Evolutionary conservation across 2,113 vertebrate species (phyloP).

Genomic region (Eolophus roseicapilla): DNA sequence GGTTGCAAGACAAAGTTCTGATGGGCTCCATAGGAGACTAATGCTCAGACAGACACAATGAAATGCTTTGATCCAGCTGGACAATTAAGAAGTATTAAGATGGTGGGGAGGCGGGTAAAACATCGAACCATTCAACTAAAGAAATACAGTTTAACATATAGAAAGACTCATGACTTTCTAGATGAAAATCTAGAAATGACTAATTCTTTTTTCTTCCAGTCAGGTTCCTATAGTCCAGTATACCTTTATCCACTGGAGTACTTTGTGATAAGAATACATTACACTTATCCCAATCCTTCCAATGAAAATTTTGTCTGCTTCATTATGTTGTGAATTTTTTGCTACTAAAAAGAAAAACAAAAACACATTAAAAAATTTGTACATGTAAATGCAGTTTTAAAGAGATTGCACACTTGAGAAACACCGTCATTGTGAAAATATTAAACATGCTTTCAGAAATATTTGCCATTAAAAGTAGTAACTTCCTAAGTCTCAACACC

Average conservation of each 20-base stretch:
- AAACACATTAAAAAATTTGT: not conserved
- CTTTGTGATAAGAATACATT: constrained; percentile 86
- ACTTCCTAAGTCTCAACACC: not conserved
- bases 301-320: constrained; percentile 74
- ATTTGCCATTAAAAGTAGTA: not conserved
- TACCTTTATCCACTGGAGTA: constrained; percentile 90
- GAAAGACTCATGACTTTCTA: not conserved
- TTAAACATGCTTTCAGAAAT: not conserved
- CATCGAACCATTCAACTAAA: not conserved
- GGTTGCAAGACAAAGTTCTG: not conserved
- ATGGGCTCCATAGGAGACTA: not conserved
- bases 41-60: not conserved
- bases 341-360: constrained; percentile 66
- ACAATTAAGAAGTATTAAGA: not conserved
- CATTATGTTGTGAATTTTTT: constrained; percentile 68
- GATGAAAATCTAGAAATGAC: not conserved
- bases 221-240: not conserved
- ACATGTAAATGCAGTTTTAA: not conserved
- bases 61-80: not conserved
- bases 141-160: not conserved
- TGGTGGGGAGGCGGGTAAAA: not conserved
- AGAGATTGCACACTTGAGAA: not conserved
- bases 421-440: not conserved
- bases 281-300: constrained; percentile 88
- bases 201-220: not conserved